Conservation (phyloP, 2,888 invertebrate species). For the Papilio demoleus region DNA sequence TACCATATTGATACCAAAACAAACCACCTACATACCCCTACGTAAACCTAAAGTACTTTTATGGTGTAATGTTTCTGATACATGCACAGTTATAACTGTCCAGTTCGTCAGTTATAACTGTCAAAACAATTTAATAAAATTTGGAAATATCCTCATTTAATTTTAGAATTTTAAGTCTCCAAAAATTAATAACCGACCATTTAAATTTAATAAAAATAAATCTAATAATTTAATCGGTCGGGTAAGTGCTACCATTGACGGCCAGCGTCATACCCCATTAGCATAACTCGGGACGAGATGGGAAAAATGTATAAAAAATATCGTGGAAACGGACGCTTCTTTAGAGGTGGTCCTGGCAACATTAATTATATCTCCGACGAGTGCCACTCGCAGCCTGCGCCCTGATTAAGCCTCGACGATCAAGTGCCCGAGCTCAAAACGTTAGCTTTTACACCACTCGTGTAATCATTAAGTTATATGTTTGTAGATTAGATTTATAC, state of each 20-base stretch:
- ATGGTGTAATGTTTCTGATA: no score
- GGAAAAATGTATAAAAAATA: constrained; percentile 30
- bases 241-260: constrained; percentile 14
- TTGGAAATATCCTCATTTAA: no score
- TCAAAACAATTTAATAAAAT: no score
- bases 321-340: constrained; percentile 11
- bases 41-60: no score
- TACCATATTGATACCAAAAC: no score
- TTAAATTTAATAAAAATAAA: constrained; percentile 9
- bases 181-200: not conserved
- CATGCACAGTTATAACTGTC: no score
- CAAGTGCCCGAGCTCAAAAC: constrained; percentile 21
- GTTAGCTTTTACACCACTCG: constrained; percentile 8
- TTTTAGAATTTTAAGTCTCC: not conserved
- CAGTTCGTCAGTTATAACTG: no score
- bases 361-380: constrained; percentile 37
- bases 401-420: constrained; percentile 29
- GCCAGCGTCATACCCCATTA: constrained; percentile 24
- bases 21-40: no score
- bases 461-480: constrained; percentile 10
- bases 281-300: constrained; percentile 20
- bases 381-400: constrained; percentile 39
- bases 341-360: constrained; percentile 4
- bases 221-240: constrained; percentile 10
- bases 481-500: not conserved